A percentile compares a stretch with the other conserved stretches of the same genome.
Conservation (phyloP, 1,140 invertebrate genomes). For the Limonius californicus region DNA sequence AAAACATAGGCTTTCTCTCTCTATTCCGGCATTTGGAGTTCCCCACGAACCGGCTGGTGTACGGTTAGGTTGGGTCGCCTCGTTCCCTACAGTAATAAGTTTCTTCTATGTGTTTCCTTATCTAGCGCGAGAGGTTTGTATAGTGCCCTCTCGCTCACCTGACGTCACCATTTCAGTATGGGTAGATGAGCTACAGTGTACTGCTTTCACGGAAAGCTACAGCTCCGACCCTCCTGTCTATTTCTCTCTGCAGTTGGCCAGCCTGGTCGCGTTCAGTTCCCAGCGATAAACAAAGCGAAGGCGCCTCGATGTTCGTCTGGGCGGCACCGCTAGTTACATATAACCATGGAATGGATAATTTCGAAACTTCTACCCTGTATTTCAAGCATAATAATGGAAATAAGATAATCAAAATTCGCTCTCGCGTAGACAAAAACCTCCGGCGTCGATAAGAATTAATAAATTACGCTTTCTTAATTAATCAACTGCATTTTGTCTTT, state of each 20-base stretch:
- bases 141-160: conserved; percentile 32
- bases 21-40: conserved; percentile 49
- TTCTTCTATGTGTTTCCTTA: conserved; percentile 36
- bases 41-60: conserved; percentile 42
- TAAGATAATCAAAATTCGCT: conserved; percentile 49
- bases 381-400: conserved; percentile 50
- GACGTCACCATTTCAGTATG: conserved; percentile 46
- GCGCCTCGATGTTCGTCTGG: conserved; percentile 30
- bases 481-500: no score
- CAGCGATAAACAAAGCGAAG: conserved; percentile 41
- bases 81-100: conserved; percentile 45
- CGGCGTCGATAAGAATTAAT: no score
- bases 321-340: conserved; percentile 47
- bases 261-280: conserved; percentile 19
- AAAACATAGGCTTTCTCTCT: conserved; percentile 46
- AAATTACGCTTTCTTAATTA: no score
- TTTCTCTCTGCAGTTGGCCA: conserved; percentile 46
- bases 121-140: conserved; percentile 21
- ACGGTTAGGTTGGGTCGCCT: conserved; percentile 47
- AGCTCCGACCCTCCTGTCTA: conserved; percentile 47
- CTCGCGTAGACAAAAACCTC: no score
- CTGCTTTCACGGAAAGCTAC: conserved; percentile 49
- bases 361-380: conserved; percentile 50
- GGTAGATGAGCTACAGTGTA: conserved; percentile 46
- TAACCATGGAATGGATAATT: conserved; percentile 51